phyloP scores from a whole-genome alignment of 2,113 vertebrate genomes.

The Danio rerio region DNA sequence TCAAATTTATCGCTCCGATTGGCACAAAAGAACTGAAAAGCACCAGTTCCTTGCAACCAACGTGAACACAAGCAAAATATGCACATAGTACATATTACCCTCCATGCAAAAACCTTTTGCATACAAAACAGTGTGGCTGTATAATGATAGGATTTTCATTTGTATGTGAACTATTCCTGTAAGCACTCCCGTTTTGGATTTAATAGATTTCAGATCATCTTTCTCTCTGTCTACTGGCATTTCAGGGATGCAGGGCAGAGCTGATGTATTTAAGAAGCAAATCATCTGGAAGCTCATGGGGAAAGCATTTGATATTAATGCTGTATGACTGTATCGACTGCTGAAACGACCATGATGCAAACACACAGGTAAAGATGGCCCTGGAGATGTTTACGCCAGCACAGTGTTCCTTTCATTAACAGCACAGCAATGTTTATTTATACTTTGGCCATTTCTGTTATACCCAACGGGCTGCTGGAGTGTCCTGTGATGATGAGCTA shows the following conservation, averaged over 20 bases:
- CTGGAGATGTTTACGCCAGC: constrained; percentile 8
- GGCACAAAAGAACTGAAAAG: too few species aligned
- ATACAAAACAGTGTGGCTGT: not conserved
- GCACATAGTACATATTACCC: too few species aligned
- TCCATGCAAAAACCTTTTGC: not conserved
- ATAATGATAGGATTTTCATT: not conserved
- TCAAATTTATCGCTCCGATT: too few species aligned
- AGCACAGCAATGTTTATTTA: constrained; percentile 37
- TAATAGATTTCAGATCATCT: not conserved
- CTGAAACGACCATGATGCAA: not conserved
- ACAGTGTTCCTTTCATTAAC: constrained; percentile 38
- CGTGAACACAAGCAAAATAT: too few species aligned
- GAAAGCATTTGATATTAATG: not conserved
- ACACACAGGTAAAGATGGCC: not conserved
- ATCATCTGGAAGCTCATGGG: constrained; percentile 1
- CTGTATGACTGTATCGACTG: not conserved
- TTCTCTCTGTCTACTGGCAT: not conserved
- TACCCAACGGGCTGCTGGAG: constrained; percentile 25
- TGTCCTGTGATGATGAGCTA: constrained; percentile 44
- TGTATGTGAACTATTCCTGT: not conserved
- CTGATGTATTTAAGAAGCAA: constrained; percentile 2
- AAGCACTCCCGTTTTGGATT: constrained; percentile 4
- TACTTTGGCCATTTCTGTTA: constrained; percentile 28
- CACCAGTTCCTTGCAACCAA: too few species aligned
- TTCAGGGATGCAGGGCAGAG: not conserved